Evolutionary conservation across 2,888 invertebrate species (phyloP).

Genomic region (Liopterus haemorrhoidalis): DNA sequence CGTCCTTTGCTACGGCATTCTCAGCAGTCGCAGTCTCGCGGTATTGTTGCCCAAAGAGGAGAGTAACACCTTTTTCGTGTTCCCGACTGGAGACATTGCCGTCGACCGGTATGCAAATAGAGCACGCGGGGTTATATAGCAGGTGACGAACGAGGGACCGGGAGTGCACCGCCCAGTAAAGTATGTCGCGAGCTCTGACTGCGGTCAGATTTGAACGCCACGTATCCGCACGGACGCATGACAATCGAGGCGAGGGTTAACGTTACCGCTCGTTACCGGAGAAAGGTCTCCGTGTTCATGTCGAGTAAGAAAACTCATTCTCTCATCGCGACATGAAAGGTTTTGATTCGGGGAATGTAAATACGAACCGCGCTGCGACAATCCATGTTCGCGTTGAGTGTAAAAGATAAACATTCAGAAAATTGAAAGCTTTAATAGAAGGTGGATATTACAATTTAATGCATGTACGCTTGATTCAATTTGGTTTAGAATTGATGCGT

Average conservation of each 20-base stretch:
- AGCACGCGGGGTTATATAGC: conserved; percentile 28
- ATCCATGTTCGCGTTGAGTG: conserved; percentile 32
- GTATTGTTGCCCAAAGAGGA: conserved; percentile 17
- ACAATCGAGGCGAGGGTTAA: too few relatives aligned
- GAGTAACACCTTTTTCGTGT: conserved; percentile 50
- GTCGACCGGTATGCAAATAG: conserved; percentile 45
- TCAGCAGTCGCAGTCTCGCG: conserved; percentile 7
- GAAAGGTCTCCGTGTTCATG: too few relatives aligned
- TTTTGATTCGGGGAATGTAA: background rate
- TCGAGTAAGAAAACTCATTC: too few relatives aligned
- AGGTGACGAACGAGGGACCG: too few relatives aligned
- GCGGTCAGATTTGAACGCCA: too few relatives aligned
- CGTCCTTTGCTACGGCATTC: conserved; percentile 31
- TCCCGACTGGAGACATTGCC: conserved; percentile 42
- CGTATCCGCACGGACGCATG: too few relatives aligned
- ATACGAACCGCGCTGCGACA: background rate
- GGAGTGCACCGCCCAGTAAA: conserved; percentile 12
- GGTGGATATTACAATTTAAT: conserved; percentile 46
- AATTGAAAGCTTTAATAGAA: conserved; percentile 46
- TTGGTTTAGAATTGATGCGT: conserved; percentile 40
- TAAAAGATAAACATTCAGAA: conserved; percentile 45
- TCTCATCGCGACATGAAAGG: too few relatives aligned
- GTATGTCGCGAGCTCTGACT: background rate
- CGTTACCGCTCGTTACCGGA: too few relatives aligned
- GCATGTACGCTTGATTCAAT: conserved; percentile 43